Evolutionary conservation across 2,888 invertebrate genomes (phyloP), one percentile per base, ranked within the genome.

Genomic region (Xylota sylvarum): DNA sequence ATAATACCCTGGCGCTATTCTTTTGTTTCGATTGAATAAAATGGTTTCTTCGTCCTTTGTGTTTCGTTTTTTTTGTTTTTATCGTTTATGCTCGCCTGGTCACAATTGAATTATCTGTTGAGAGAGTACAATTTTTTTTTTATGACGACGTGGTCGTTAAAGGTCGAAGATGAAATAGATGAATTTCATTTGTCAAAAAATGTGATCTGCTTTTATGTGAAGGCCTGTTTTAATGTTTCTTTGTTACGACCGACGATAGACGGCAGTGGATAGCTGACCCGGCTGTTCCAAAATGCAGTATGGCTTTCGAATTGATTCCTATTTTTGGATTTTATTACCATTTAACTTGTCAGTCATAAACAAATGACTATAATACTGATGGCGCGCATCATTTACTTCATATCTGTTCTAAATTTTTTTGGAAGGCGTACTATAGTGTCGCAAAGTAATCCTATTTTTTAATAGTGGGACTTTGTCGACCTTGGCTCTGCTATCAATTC

Each of bases 1-100:
- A 52, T 84, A 73, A 72, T 65, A 46, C 72, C 48, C 19, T 30
- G 50, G 35, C 27, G 52, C 5, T 72, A 69, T 60, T 50, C 60
- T 32, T 70, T 55, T 62, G 62, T 62, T 70, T 70, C 50, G 43
- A 78, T 62, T 78, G 70, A 78, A 69, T 70, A 32, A 35, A 43
- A 52, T 35, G 60, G 69, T n/a, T 43, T 60, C 19, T 35, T 1
- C 52, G 35, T 35, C 37, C 17, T 19, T 23, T 27, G 12, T 7
- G 10, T 32, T 48, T 60, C n/a, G n/a, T n/a, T n/a, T n/a, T n/a
- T n/a, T n/a, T n/a, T 46, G 19, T 48, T 55, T 50, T 50, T 37
- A 52, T 74, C 43, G 67, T 67, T 69, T 67, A 50, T 50, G 40
- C 30, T 50, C 48, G 14, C 12, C 5, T 48, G 48, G 48, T 10